Evolutionary conservation across 2,888 invertebrate genomes (phyloP), one percentile per base, ranked within the genome.

Genomic region (Philereme vetulata): DNA sequence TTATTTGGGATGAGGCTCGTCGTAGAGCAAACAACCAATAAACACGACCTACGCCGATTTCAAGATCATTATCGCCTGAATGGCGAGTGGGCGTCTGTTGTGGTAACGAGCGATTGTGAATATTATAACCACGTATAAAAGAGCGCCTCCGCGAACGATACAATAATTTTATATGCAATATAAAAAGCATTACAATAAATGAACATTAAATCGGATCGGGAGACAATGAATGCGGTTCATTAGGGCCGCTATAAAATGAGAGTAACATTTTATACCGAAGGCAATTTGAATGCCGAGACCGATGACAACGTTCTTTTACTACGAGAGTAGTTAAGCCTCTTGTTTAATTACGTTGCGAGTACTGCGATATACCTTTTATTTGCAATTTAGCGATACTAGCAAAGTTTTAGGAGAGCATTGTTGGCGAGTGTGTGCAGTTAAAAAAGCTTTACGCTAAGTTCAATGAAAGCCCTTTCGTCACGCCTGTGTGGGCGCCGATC

Each of bases 51-150:
- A 90, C 90, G 85, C 84, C 71, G 81, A 81, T 80, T 81, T 80
- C 81, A 83, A 85, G 88, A 88, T 88, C 90, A 90, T 89, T 90
- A 90, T 86, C 85, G 82, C 66, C 74, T 78, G 73, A 76, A 81
- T 75, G 71, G 57, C 58, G 71, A 76, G 88, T 88, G 81, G 88
- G 87, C 75, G 87, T 77, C 62, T 71, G 70, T 75, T 76, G 75
- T 81, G 84, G 81, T 84, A 81, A 82, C 81, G 77, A 78, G 73
- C 72, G 78, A 81, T 84, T 83, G 86, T 88, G 82, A 85, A 85
- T 88, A 88, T 86, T 80, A 85, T 81, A 85, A 83, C 76, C 74
- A 76, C 69, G 72, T 65, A 75, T 72, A 74, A 77, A 79, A 78
- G 71, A 72, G 74, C 75, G 69, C 74, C 74, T 75, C 70, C 73